Evolutionary conservation across 2,888 invertebrate genomes (phyloP).

Genomic region (Drosophila tanythrix): DNA sequence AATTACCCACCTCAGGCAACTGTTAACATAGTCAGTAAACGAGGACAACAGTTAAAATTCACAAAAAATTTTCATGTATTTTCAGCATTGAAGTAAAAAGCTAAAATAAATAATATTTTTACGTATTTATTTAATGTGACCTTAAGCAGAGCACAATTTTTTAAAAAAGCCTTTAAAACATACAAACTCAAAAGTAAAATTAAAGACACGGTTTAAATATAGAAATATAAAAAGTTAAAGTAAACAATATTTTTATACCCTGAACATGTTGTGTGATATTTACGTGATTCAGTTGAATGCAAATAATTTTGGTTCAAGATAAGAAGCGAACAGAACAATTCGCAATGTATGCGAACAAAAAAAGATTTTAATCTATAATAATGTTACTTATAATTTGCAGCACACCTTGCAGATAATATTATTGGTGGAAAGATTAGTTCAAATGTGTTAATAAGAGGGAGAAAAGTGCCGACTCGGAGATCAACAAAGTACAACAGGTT

Average conservation of each 20-base stretch:
- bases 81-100: background rate
- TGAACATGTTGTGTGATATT: background rate
- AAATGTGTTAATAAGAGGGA: slow-evolving; percentile 8
- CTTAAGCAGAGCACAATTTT: background rate
- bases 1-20: slow-evolving; percentile 29
- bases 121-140: background rate
- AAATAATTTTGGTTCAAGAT: slow-evolving; percentile 5
- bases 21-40: slow-evolving; percentile 15
- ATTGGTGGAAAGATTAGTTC: background rate
- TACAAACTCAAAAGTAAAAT: background rate
- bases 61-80: background rate
- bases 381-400: slow-evolving; percentile 4
- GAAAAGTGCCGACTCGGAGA: background rate
- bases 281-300: slow-evolving; percentile 4
- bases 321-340: background rate
- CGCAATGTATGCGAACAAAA: background rate
- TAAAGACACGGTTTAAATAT: background rate
- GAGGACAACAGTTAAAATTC: background rate
- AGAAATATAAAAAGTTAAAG: background rate
- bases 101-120: background rate
- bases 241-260: background rate
- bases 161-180: background rate
- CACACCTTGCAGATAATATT: slow-evolving; percentile 2
- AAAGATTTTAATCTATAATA: slow-evolving; percentile 3
- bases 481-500: slow-evolving; percentile 18